Evolutionary conservation across 92 coral and sea anemone species (phyloP).

Genomic region (Paragorgia papillata): DNA sequence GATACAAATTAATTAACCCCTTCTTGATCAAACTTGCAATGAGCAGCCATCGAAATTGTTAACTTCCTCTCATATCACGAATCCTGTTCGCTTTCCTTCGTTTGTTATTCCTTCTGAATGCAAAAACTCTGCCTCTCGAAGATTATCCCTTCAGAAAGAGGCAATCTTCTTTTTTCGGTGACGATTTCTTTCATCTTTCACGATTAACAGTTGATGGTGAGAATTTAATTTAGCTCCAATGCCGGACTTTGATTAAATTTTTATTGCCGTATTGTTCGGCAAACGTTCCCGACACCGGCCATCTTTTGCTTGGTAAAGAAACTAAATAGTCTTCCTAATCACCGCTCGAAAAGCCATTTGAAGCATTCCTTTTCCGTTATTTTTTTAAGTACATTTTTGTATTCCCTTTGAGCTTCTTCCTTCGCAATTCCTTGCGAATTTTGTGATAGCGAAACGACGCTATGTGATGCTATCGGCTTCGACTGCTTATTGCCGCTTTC

Average conservation of each 20-base stretch:
- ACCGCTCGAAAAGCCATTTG: slow-evolving; percentile 10
- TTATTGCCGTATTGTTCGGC: slow-evolving; percentile 40
- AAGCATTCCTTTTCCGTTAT: not conserved
- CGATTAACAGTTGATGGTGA: not conserved
- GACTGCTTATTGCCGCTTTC: slow-evolving; percentile 28
- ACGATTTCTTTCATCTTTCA: not conserved
- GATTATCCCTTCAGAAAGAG: no score
- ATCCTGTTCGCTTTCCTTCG: not conserved
- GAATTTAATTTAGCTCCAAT: slow-evolving; percentile 28
- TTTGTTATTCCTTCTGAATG: no score
- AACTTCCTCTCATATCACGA: not conserved
- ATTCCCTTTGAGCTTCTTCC: not conserved
- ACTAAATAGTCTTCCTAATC: not conserved
- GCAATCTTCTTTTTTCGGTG: no score
- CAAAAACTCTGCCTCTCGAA: no score
- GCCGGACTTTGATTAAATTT: slow-evolving; percentile 38
- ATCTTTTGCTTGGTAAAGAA: not conserved
- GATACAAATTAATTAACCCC: slow-evolving; percentile 37
- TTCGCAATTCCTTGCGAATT: not conserved
- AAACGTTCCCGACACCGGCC: slow-evolving; percentile 31
- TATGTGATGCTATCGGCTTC: slow-evolving; percentile 7
- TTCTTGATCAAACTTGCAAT: slow-evolving; percentile 14
- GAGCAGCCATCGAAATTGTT: slow-evolving; percentile 1
- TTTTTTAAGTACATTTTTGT: not conserved
- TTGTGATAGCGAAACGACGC: not conserved